Base-by-base conservation (phyloP, 2,888 invertebrate genomes). In the Vannuccia rotundouncinata region DNA sequence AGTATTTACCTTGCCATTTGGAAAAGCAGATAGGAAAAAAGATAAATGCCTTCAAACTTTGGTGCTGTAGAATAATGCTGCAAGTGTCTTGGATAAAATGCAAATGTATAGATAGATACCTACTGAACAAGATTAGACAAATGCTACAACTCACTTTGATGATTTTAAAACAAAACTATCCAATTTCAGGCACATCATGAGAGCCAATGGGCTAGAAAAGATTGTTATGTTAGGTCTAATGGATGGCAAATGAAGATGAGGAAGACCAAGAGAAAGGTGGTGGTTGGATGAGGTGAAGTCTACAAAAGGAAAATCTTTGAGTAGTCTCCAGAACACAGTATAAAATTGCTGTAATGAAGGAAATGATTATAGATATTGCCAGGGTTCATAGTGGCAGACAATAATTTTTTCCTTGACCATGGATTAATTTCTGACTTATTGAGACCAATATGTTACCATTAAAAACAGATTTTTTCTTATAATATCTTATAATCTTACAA, bases 61-160 rank as follows among this genome's bases (percentile, higher is more conserved):
- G 66, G 66, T 66, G 66, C 66, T 66, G 66, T n/a, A n/a, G 66
- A 66, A 66, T 17, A 66, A 66, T 66, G 66, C 25, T 66, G 66
- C 66, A 27, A 66, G 10, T 66, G 66, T 66, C 66, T 5, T 66
- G 66, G 66, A 13, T 13, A 66, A 27, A 66, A 22, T 22, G 2
- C 13, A 66, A 27, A 66, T n/a, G n/a, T n/a, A 66, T 2, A 5
- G 25, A 66, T 22, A 66, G 25, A 66, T 66, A 5, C 2, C 13
- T 66, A n/a, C 10, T 66, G 66, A 27, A 45, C 13, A 27, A 66
- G 25, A 27, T 66, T 17, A 22, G 25, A 66, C 22, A 66, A 66
- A 66, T 27, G 25, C 25, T 45, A 17, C 45, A 5, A 27, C 22
- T n/a, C 13, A 66, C 22, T 22, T 66, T 27, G 22, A 66, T 66